These are phyloP conservation scores for Gnathonemus echidnorhynchus DNA, from an alignment of 2,113 vertebrate species.

Conservation along the genomic window DNA sequence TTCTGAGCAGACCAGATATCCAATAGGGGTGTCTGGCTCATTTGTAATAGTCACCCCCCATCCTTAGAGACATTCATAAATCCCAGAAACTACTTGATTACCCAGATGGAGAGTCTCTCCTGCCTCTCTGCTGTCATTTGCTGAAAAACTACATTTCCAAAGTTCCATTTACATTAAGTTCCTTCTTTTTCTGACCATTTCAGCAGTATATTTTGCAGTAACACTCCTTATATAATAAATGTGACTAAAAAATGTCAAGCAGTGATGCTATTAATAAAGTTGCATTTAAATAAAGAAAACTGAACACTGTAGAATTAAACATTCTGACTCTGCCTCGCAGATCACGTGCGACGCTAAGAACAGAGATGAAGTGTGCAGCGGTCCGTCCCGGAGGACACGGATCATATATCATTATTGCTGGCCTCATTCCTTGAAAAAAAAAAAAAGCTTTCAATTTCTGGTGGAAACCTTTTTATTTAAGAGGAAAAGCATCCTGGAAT, in stretches of 20 bases:
- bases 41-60: constrained; percentile 7
- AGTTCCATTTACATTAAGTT: neutral
- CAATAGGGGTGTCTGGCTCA: neutral
- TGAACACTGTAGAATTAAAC: neutral
- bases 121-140: neutral
- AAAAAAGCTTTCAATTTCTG: neutral
- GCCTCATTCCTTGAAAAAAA: neutral
- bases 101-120: neutral
- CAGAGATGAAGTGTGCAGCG: neutral
- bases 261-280: neutral
- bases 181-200: neutral
- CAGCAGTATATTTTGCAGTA: neutral
- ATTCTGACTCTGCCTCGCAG: neutral
- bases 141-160: neutral
- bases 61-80: constrained; percentile 3
- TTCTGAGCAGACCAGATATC: neutral
- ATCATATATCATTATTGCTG: neutral
- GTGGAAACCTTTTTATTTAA: neutral
- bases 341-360: neutral
- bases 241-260: neutral
- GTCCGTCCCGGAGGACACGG: neutral
- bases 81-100: neutral
- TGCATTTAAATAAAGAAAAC: neutral
- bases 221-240: neutral
- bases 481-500: neutral